Conservation (phyloP, 2,113 vertebrate species). For the Prolemur simus region DNA sequence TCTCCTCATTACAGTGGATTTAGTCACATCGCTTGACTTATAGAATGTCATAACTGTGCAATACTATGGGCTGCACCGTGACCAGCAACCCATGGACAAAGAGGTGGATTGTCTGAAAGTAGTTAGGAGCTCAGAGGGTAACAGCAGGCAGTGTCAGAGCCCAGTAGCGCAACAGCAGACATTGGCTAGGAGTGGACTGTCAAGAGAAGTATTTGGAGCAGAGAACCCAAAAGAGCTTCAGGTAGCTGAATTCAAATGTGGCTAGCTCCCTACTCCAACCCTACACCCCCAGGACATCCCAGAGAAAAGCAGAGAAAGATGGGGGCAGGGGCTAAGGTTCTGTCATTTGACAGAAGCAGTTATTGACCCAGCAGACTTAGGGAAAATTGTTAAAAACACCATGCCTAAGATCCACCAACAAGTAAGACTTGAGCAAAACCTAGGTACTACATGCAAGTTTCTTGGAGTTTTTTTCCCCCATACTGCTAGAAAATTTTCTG, state of each 20-base stretch:
- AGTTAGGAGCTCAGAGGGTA: background rate
- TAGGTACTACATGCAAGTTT: background rate
- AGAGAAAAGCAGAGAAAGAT: background rate
- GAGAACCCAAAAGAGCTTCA: background rate
- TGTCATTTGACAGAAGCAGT: background rate
- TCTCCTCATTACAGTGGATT: background rate
- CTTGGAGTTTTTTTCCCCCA: background rate
- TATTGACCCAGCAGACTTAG: background rate
- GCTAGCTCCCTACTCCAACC: background rate
- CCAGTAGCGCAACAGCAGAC: background rate
- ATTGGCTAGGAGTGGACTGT: background rate
- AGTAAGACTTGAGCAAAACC: background rate
- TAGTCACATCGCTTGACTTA: background rate
- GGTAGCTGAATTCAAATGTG: background rate
- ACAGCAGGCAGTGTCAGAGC: accelerated
- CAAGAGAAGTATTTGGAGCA: background rate
- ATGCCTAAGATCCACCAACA: background rate
- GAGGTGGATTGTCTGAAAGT: background rate
- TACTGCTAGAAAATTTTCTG: background rate
- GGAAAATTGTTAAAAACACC: background rate
- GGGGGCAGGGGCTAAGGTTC: accelerated
- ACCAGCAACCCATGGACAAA: background rate
- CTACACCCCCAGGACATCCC: background rate
- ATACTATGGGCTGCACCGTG: background rate
- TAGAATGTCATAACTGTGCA: background rate